Evolutionary conservation across 2,888 invertebrate genomes (phyloP).

Genomic region (Nomada ferruginata): DNA sequence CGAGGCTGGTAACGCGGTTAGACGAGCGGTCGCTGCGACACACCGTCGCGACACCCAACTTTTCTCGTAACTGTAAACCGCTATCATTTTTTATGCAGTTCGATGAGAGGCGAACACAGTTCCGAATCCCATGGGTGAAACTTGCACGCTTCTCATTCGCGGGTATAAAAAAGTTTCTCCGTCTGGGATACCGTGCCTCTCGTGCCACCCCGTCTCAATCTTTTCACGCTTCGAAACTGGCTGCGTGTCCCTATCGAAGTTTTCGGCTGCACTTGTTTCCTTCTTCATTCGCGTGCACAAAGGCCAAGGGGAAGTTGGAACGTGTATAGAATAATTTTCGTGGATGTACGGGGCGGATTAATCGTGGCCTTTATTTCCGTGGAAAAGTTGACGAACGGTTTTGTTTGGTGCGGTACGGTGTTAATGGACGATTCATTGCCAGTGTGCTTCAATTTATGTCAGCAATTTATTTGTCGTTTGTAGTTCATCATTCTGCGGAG

Average conservation of each 20-base stretch:
- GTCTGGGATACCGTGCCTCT: constrained; percentile 33
- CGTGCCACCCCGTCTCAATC: constrained; percentile 18
- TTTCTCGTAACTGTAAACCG: constrained; percentile 57
- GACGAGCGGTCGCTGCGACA: background rate
- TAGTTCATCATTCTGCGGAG: no score
- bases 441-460: no score
- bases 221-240: constrained; percentile 12
- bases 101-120: constrained; percentile 37
- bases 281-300: background rate
- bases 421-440: no score
- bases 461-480: no score
- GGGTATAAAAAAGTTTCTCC: constrained; percentile 62
- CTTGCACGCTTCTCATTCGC: constrained; percentile 30
- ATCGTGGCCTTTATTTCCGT: no score
- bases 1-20: constrained; percentile 17
- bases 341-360: no score
- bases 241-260: background rate
- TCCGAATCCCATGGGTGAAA: constrained; percentile 38
- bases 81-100: constrained; percentile 63
- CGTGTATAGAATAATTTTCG: no score
- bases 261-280: background rate
- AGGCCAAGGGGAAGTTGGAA: no score
- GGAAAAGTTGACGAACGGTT: no score
- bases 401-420: no score
- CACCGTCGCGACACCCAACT: constrained; percentile 50